phyloP scores from a whole-genome alignment of 1,140 invertebrate genomes.

The Ephestia elutella region DNA sequence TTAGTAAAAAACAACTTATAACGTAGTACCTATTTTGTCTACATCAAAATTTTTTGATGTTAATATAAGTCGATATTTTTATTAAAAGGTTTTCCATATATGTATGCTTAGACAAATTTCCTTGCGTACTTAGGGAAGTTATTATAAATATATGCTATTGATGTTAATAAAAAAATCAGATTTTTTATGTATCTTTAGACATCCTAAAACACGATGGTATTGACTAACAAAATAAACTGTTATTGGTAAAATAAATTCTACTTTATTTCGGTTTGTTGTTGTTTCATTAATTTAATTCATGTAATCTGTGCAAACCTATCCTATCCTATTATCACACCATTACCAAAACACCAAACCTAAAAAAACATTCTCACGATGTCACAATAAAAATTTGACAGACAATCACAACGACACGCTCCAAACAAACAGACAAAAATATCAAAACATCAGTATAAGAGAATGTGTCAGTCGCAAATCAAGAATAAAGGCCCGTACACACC shows the following conservation, averaged over 20 bases:
- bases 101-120: too few species aligned
- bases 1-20: too few species aligned
- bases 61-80: too few species aligned
- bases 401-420: slow-evolving; percentile 65
- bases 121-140: too few species aligned
- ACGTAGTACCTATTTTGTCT: too few species aligned
- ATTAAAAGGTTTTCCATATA: too few species aligned
- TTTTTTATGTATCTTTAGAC: too few species aligned
- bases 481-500: slow-evolving; percentile 50
- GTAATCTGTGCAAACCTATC: neutral
- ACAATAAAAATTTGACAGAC: slow-evolving; percentile 68
- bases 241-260: neutral
- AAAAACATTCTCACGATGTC: slow-evolving; percentile 48
- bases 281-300: neutral
- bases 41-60: too few species aligned
- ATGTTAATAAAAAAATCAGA: too few species aligned
- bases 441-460: slow-evolving; percentile 44
- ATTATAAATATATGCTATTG: too few species aligned
- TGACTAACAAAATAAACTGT: too few species aligned
- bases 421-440: slow-evolving; percentile 53
- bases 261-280: neutral
- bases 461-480: slow-evolving; percentile 64
- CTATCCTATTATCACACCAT: neutral
- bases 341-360: slow-evolving; percentile 12
- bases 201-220: too few species aligned